Evolutionary conservation across 1,140 invertebrate species (phyloP).

Genomic region (Homalodisca vitripennis): DNA sequence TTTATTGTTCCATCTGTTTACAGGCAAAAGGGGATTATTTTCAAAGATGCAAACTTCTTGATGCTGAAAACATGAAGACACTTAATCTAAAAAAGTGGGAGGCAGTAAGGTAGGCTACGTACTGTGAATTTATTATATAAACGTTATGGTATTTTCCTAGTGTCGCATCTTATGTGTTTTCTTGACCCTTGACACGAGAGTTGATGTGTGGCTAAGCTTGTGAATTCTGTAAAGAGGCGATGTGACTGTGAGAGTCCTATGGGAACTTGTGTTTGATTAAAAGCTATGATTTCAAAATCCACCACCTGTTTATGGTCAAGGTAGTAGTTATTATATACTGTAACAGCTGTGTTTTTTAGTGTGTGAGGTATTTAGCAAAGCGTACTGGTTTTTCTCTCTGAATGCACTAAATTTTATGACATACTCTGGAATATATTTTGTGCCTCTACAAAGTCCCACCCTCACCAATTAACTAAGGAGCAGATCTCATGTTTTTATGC

Average conservation of each 20-base stretch:
- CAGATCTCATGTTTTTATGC: too few species aligned
- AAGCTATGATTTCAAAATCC: background rate
- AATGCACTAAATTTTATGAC: too few species aligned
- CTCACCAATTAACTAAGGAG: too few species aligned
- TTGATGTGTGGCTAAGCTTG: background rate
- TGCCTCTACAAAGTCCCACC: too few species aligned
- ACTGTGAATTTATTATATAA: background rate
- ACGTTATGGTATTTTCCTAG: background rate
- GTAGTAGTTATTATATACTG: too few species aligned
- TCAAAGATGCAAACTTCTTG: background rate
- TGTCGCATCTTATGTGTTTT: background rate
- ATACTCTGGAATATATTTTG: too few species aligned
- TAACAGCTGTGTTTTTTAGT: too few species aligned
- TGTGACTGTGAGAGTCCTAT: background rate
- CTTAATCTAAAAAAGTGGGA: conserved; percentile 15
- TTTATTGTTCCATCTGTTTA: too few species aligned
- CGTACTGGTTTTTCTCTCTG: too few species aligned
- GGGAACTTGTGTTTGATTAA: background rate
- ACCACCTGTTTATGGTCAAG: too few species aligned
- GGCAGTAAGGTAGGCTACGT: background rate
- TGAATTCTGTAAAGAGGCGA: too few species aligned
- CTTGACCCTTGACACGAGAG: background rate
- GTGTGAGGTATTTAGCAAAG: too few species aligned
- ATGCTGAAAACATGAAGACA: conserved; percentile 4
- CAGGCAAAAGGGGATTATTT: conserved; percentile 19